Evolutionary conservation across 2,797 vertebrate genomes (phyloP).

Genomic region (Sphaeramia orbicularis): DNA sequence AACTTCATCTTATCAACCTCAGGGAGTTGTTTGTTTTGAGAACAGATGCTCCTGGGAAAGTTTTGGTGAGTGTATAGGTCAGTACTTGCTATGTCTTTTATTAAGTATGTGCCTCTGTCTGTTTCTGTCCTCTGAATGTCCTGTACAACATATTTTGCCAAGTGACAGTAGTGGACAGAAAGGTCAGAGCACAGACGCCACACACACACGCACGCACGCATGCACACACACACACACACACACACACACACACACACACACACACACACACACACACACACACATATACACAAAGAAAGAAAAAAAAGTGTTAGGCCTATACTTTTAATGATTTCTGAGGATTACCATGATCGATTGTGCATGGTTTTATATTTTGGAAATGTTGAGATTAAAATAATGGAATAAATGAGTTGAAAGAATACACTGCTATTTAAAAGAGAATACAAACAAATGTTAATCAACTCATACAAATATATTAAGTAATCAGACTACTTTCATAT

Average conservation of each 20-base stretch:
- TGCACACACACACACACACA: too few relatives aligned
- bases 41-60: constrained; percentile 73
- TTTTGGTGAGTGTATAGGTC: constrained; percentile 58
- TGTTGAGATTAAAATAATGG: constrained; percentile 13
- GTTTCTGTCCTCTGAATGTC: constrained; percentile 66
- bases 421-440: too few relatives aligned
- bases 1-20: constrained; percentile 53
- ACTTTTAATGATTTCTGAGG: constrained; percentile 15
- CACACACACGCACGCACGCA: constrained; percentile 11
- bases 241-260: too few relatives aligned
- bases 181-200: constrained; percentile 58
- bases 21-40: constrained; percentile 35
- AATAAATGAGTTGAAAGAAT: background rate
- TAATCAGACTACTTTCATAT: too few relatives aligned
- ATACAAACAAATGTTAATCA: too few relatives aligned
- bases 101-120: constrained; percentile 58
- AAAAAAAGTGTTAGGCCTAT: too few relatives aligned
- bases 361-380: constrained; percentile 34
- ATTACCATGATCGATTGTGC: constrained; percentile 18
- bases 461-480: too few relatives aligned
- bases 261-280: too few relatives aligned
- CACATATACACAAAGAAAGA: too few relatives aligned
- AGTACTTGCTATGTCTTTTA: constrained; percentile 57
- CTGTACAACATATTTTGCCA: constrained; percentile 56
- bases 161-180: constrained; percentile 57